A percentile compares a stretch with the other conserved stretches of the same genome.
These are phyloP conservation scores for Lethocerus indicus DNA, from an alignment of 1,140 invertebrate species.

Conservation along the genomic window DNA sequence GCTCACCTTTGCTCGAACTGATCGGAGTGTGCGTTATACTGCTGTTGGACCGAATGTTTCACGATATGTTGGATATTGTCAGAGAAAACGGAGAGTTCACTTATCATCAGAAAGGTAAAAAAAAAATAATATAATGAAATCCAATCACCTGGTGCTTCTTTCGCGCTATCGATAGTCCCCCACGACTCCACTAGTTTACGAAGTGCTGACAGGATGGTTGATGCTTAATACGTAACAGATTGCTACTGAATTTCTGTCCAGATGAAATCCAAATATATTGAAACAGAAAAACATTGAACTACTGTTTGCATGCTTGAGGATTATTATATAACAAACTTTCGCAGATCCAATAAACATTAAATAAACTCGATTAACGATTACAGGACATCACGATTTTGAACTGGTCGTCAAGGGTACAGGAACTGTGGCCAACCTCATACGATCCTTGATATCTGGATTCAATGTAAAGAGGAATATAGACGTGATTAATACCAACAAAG, in stretches of 20 bases:
- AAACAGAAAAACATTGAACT: background rate
- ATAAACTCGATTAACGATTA: background rate
- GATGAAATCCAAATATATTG: background rate
- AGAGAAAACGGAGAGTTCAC: slow-evolving; percentile 37
- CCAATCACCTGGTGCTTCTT: background rate
- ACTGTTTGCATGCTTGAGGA: too few species aligned
- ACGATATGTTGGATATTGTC: slow-evolving; percentile 41
- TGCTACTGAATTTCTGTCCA: background rate
- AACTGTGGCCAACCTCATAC: slow-evolving; percentile 42
- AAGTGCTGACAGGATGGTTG: background rate
- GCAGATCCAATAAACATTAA: background rate
- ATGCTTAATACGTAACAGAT: background rate
- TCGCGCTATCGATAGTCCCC: slow-evolving; percentile 3
- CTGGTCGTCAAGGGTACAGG: slow-evolving; percentile 44
- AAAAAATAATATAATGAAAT: slow-evolving; percentile 1
- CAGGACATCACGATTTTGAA: slow-evolving; percentile 40
- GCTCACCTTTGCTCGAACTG: slow-evolving; percentile 27
- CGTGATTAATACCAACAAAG: slow-evolving; percentile 33
- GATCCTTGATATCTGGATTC: slow-evolving; percentile 41
- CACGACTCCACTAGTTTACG: slow-evolving; percentile 14
- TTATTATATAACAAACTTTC: too few species aligned
- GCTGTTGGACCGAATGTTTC: slow-evolving; percentile 45
- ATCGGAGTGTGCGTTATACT: slow-evolving; percentile 42
- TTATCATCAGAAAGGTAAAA: slow-evolving; percentile 27
- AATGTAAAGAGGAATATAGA: slow-evolving; percentile 37